These are phyloP conservation scores for Phyllostomus hastatus DNA, from an alignment of 2,113 vertebrate genomes.

Conservation along the genomic window DNA sequence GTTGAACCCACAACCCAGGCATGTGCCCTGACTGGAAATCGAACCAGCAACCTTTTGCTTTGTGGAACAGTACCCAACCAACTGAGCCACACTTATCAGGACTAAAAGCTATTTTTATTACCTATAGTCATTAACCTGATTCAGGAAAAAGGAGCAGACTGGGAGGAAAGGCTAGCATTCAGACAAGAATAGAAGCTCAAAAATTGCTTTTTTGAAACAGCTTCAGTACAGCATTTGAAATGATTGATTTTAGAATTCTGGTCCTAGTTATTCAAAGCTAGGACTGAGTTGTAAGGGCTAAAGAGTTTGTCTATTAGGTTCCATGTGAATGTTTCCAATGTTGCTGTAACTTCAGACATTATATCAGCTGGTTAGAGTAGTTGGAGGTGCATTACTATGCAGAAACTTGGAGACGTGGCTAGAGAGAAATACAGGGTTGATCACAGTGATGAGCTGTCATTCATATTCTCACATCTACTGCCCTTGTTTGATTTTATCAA, in stretches of 20 bases:
- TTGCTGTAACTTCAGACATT: conserved; percentile 43
- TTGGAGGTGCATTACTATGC: not conserved
- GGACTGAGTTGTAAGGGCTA: conserved; percentile 22
- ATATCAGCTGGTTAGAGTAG: conserved; percentile 11
- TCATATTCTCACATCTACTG: not conserved
- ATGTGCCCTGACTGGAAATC: too few relatives aligned
- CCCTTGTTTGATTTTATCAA: not conserved
- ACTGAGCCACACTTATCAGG: not conserved
- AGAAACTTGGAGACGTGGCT: not conserved
- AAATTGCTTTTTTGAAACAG: conserved; percentile 28
- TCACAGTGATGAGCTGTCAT: not conserved
- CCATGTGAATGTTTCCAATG: conserved; percentile 19
- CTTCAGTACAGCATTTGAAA: conserved; percentile 22
- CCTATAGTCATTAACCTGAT: conserved; percentile 46
- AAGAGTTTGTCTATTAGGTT: not conserved
- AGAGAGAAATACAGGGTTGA: not conserved
- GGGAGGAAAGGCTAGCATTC: not conserved
- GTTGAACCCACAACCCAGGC: too few relatives aligned
- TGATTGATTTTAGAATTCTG: conserved; percentile 47
- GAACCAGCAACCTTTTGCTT: too few relatives aligned
- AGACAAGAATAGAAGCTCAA: conserved; percentile 45
- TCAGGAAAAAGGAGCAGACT: conserved; percentile 8
- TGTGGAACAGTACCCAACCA: too few relatives aligned
- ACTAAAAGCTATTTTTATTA: conserved; percentile 59
- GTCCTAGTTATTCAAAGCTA: not conserved